Evolutionary conservation across 2,888 invertebrate genomes (phyloP).

Genomic region (Caenorhabditis sp.): DNA sequence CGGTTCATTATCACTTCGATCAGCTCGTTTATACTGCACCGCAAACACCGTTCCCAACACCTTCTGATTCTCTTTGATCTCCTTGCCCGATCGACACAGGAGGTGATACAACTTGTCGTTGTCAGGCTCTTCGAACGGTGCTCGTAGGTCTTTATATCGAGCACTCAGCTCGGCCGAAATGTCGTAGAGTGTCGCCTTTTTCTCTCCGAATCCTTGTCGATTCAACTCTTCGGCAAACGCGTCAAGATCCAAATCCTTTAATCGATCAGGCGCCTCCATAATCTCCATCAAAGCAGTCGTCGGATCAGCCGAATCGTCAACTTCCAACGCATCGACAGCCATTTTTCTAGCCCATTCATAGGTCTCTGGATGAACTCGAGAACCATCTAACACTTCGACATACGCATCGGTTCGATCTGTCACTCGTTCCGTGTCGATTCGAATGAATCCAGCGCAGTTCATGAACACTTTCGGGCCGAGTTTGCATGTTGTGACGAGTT

Average conservation of each 20-base stretch:
- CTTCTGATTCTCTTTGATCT: constrained; percentile 25
- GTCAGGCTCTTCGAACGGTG: constrained; percentile 41
- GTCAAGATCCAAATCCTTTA: constrained; percentile 89
- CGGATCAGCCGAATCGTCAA: constrained; percentile 76
- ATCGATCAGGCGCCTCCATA: constrained; percentile 82
- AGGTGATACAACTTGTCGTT: constrained; percentile 27
- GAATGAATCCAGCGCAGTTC: constrained; percentile 98
- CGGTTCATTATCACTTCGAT: constrained; percentile 10
- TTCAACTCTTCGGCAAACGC: constrained; percentile 97
- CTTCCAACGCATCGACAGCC: constrained; percentile 98
- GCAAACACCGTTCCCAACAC: constrained; percentile 39
- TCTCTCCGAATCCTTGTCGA: constrained; percentile 80
- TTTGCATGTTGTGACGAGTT: constrained; percentile 91
- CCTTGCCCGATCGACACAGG: constrained; percentile 26
- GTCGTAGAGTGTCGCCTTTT: constrained; percentile 89
- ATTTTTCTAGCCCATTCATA: constrained; percentile 99
- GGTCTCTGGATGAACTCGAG: constrained; percentile 96
- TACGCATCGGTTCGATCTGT: constrained; percentile 59
- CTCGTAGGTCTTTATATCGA: constrained; percentile 74
- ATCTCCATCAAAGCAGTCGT: constrained; percentile 97
- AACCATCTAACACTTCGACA: constrained; percentile 85
- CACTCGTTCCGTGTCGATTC: constrained; percentile 90
- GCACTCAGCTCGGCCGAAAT: constrained; percentile 93
- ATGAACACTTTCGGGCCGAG: constrained; percentile 98
- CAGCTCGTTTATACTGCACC: constrained; percentile 36